Base-by-base conservation (phyloP, 1,140 invertebrate species). In the Harpegnathos saltator region DNA sequence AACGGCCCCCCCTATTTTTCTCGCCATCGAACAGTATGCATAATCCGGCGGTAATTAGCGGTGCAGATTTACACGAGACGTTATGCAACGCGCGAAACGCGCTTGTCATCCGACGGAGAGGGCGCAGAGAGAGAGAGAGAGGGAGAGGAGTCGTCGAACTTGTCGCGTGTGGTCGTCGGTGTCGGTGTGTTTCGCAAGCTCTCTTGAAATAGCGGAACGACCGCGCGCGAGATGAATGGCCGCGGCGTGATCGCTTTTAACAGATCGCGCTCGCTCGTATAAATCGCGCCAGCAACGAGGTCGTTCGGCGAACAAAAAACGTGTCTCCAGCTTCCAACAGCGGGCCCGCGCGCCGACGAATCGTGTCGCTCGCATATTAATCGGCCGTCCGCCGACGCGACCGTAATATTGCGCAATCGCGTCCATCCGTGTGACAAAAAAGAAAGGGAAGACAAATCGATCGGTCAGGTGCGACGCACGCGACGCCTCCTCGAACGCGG, bases 111-210 rank as follows among this genome's bases (percentile, higher is more conserved):
- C 38, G 44, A 11, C 7, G 17, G 1, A 50, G n/a, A n/a, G n/a
- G n/a, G n/a, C n/a, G n/a, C n/a, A n/a, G n/a, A n/a, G n/a, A n/a
- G n/a, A 44, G 61, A 68, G 22, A 15, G 11, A 58, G 22, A 24
- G 29, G 26, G 24, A 33, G 56, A 38, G 50, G 54, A 82, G 69
- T 68, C 81, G 44, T 65, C 52, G 69, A 85, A 75, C 78, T 74
- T 82, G 78, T 74, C 58, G 78, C 78, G 78, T 74, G 68, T 82
- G 54, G 24, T 61, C 54, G 68, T 24, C 61, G 54, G 7, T 44
- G 38, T 44, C 38, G 38, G 38, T 52, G 38, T 52, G 63, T 66
- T 48, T 61, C 12, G 59, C 48, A 74, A 83, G 81, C 44, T 85
- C 19, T 68, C 65, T 84, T 52, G 56, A 71, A 62, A 65, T 78